Evolutionary conservation across 2,888 invertebrate genomes (phyloP), one percentile per base, ranked within the genome.

Genomic region (Machimus atricapillus): DNA sequence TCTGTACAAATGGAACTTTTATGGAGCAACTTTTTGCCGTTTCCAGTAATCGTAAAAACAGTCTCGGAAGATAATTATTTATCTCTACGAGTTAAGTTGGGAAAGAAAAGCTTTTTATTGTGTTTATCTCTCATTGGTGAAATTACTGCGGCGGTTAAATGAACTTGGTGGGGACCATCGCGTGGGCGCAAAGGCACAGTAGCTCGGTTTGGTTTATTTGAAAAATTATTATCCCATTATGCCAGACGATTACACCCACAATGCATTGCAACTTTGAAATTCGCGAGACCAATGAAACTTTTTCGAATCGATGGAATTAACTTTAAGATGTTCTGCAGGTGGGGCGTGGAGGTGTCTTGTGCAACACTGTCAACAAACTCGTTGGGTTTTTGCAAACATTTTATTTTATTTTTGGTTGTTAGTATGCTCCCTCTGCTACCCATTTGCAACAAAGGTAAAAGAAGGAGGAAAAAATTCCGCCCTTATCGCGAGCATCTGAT

Each of bases 101-200:
- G 31, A 56, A 81, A 81, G 81, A 81, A 52, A 81, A 81, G 81
- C 52, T 81, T 81, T 78, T 81, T 81, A 81, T 81, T 81, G 37
- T 52, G 81, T 81, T 81, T 81, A 81, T 81, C 81, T 81, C 52
- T 27, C 56, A 52, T 56, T 81, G 81, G 52, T 52, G 56, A 31
- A 81, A 52, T 81, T 27, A 81, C 81, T 56, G 43, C 52, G 81
- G 46, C 34, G 81, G 81, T 81, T 81, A 52, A 81, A 81, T 81
- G 81, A 81, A 81, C 81, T 81, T 56, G 81, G 52, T 43, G 27
- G 66, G 27, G 27, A 66, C 66, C 19, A 46, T 46, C 43, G 12
- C 14, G 66, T 27, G 27, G 66, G 1, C 66, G 27, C 66, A 9
- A 12, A 9, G 66, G 23, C 23, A 58, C 40, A 78, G 16, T 1